phyloP scores from a whole-genome alignment of 2,113 vertebrate species.

The Misgurnus mizolepis region DNA sequence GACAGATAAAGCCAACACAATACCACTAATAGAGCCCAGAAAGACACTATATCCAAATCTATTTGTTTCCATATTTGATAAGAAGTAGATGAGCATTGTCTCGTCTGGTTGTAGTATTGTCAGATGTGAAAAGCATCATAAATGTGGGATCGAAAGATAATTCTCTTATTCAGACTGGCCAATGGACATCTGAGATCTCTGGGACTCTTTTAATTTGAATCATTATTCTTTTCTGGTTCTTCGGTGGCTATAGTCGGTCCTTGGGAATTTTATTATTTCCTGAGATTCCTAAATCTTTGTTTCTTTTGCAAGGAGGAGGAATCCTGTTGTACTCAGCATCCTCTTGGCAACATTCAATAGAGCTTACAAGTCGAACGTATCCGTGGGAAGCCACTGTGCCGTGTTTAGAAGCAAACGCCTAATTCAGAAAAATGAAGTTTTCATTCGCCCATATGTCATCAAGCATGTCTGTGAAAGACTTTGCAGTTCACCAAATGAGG shows the following conservation, averaged over 20 bases:
- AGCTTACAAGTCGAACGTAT: neutral
- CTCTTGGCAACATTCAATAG: constrained; percentile 1
- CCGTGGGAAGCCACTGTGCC: neutral
- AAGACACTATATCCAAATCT: constrained; percentile 42
- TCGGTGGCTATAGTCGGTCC: neutral
- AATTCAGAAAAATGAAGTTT: neutral
- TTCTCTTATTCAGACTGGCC: constrained; percentile 39
- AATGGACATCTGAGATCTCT: constrained; percentile 41
- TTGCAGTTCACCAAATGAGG: neutral
- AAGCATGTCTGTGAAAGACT: neutral
- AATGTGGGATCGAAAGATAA: constrained; percentile 55
- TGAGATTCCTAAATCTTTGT: neutral
- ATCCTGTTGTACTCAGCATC: constrained; percentile 13
- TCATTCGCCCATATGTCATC: neutral
- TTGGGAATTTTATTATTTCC: constrained; percentile 1
- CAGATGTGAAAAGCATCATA: constrained; percentile 45
- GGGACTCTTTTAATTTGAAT: constrained; percentile 24
- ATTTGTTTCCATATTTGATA: constrained; percentile 47
- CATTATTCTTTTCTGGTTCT: constrained; percentile 9
- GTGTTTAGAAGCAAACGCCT: constrained; percentile 19
- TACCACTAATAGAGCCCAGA: constrained; percentile 49
- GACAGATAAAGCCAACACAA: constrained; percentile 54
- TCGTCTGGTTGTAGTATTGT: constrained; percentile 50
- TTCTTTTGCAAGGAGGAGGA: constrained; percentile 1
- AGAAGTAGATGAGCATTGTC: constrained; percentile 50